Conservation (phyloP, 2,797 vertebrate species). For the Falco novaeseelandiae region DNA sequence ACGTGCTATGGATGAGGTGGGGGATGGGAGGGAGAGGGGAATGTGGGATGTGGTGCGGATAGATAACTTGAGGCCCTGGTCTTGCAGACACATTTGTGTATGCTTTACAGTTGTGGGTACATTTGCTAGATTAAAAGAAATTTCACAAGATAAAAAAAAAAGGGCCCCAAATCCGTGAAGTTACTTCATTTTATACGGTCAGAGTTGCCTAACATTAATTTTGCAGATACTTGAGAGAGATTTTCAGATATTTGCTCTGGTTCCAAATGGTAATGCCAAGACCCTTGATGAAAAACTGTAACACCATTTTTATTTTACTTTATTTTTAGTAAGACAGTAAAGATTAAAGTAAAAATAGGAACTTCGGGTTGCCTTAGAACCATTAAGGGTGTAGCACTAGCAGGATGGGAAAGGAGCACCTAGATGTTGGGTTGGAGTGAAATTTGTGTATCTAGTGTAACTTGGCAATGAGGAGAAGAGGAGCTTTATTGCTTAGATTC, state of each 20-base stretch:
- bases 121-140: not conserved
- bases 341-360: not conserved
- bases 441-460: not conserved
- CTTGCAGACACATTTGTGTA: accelerated
- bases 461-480: not conserved
- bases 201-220: not conserved
- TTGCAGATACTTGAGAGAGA: not conserved
- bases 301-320: not conserved
- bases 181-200: not conserved
- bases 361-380: not conserved
- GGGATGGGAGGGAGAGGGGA: not conserved
- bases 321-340: not conserved
- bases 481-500: not conserved
- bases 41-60: too few species aligned
- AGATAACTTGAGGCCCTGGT: not conserved
- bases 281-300: not conserved
- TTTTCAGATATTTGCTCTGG: not conserved
- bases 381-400: not conserved
- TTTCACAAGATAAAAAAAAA: not conserved
- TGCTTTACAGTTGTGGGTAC: not conserved
- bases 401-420: not conserved
- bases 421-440: not conserved
- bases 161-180: not conserved
- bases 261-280: not conserved
- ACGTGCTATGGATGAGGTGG: not conserved